These are phyloP conservation scores for Branchipolynoe longqiensis DNA, from an alignment of 2,888 invertebrate species.

Conservation along the genomic window DNA sequence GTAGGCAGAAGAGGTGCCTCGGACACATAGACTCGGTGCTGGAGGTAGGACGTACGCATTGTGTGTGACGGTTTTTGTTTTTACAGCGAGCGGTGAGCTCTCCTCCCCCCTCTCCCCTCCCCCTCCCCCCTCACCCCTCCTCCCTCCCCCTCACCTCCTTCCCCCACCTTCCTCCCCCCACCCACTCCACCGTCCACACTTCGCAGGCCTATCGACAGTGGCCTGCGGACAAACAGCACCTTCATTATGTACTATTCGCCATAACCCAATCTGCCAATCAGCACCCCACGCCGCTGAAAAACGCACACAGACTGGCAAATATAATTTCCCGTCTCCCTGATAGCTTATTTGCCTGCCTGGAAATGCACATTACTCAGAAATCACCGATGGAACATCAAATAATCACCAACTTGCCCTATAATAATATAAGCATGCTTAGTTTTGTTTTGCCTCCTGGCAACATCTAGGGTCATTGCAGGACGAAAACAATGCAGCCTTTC, in stretches of 20 bases:
- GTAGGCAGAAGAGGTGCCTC: too few relatives aligned
- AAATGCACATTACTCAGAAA: too few relatives aligned
- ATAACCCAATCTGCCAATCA: constrained; percentile 1
- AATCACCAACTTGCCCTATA: too few relatives aligned
- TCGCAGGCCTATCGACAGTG: not conserved
- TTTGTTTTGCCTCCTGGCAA: too few relatives aligned
- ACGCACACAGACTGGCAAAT: constrained; percentile 3
- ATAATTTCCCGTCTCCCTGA: not conserved
- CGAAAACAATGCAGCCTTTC: too few relatives aligned
- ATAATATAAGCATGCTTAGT: too few relatives aligned
- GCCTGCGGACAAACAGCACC: not conserved
- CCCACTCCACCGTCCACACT: not conserved
- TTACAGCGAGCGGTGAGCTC: too few relatives aligned
- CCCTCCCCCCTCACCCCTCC: not conserved
- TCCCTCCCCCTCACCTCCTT: not conserved
- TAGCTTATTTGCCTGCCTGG: not conserved
- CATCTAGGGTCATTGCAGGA: too few relatives aligned
- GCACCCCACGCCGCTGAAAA: not conserved
- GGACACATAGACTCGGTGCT: too few relatives aligned
- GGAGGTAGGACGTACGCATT: too few relatives aligned
- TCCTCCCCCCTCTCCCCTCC: not conserved
- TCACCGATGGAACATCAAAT: too few relatives aligned
- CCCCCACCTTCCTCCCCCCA: not conserved
- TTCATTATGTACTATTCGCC: not conserved
- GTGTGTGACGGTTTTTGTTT: too few relatives aligned